phyloP scores from a whole-genome alignment of 2,888 invertebrate species.

The Drosophila pullipes region DNA sequence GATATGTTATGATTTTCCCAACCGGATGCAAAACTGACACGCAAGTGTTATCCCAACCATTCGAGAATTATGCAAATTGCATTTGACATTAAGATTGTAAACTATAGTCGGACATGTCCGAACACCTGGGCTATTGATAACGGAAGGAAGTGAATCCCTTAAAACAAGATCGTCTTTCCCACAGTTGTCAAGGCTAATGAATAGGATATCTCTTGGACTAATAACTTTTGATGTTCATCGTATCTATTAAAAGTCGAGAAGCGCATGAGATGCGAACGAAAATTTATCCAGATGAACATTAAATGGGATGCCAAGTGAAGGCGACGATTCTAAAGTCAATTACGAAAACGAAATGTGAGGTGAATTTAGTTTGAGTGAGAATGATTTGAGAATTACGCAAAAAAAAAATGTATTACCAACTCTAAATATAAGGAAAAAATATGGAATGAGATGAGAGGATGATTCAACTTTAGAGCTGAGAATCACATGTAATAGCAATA shows the following conservation, averaged over 20 bases:
- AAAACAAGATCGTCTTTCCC: constrained; percentile 36
- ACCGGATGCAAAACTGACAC: constrained; percentile 49
- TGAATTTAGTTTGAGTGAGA: neutral
- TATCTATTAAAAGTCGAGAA: neutral
- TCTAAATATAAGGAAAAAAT: neutral
- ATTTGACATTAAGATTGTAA: constrained; percentile 51
- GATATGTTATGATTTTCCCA: constrained; percentile 47
- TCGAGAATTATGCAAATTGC: constrained; percentile 63
- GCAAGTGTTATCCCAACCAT: constrained; percentile 59
- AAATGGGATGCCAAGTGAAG: neutral
- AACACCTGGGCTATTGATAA: constrained; percentile 61
- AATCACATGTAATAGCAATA: neutral
- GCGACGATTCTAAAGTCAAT: neutral
- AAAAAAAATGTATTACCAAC: neutral
- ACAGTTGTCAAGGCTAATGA: constrained; percentile 40
- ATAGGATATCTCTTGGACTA: neutral
- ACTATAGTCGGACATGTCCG: constrained; percentile 54
- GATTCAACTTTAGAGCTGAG: neutral
- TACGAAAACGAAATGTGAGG: neutral
- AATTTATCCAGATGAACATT: neutral
- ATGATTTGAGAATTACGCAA: neutral
- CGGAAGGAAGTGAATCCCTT: constrained; percentile 51
- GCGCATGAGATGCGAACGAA: neutral
- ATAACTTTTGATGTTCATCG: constrained; percentile 10
- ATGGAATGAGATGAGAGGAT: neutral